These are phyloP conservation scores for Tetraodon nigroviridis DNA, from an alignment of 2,113 vertebrate genomes.

Conservation along the genomic window DNA sequence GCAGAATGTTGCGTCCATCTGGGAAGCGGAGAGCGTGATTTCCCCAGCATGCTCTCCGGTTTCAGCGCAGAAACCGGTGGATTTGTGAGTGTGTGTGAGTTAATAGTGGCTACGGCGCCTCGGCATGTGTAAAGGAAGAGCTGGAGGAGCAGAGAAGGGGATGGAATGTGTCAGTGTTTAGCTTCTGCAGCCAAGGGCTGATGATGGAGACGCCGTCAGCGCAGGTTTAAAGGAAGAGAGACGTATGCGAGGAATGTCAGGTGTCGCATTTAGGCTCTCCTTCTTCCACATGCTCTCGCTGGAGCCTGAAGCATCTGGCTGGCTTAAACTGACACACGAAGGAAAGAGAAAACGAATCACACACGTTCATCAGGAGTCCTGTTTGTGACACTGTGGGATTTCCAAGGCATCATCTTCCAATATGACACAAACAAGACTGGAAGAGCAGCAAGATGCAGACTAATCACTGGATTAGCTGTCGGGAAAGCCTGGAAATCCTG, in stretches of 20 bases:
- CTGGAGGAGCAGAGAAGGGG: constrained; percentile 6
- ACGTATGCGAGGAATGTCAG: constrained; percentile 74
- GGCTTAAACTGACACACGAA: too few relatives aligned
- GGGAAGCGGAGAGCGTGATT: constrained; percentile 63
- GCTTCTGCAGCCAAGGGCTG: constrained; percentile 54
- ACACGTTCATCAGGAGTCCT: neutral
- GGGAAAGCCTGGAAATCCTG: constrained; percentile 58
- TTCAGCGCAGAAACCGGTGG: constrained; percentile 29
- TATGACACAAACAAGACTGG: constrained; percentile 59
- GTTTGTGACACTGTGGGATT: constrained; percentile 60
- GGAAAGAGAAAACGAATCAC: neutral
- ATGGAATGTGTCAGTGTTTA: constrained; percentile 59
- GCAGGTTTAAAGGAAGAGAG: constrained; percentile 48
- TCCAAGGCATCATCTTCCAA: constrained; percentile 31
- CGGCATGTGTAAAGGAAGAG: neutral
- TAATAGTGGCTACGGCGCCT: neutral
- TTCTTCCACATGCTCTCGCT: constrained; percentile 8
- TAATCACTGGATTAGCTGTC: constrained; percentile 62
- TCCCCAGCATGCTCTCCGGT: constrained; percentile 42
- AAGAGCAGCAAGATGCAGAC: constrained; percentile 45
- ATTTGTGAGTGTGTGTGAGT: constrained; percentile 1
- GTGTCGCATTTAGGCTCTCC: constrained; percentile 38
- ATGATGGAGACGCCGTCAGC: constrained; percentile 62
- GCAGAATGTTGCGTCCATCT: constrained; percentile 61
- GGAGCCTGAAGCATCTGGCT: too few relatives aligned